These are phyloP conservation scores for Drosophila takahashii DNA, from an alignment of 1,140 invertebrate species.

Conservation along the genomic window DNA sequence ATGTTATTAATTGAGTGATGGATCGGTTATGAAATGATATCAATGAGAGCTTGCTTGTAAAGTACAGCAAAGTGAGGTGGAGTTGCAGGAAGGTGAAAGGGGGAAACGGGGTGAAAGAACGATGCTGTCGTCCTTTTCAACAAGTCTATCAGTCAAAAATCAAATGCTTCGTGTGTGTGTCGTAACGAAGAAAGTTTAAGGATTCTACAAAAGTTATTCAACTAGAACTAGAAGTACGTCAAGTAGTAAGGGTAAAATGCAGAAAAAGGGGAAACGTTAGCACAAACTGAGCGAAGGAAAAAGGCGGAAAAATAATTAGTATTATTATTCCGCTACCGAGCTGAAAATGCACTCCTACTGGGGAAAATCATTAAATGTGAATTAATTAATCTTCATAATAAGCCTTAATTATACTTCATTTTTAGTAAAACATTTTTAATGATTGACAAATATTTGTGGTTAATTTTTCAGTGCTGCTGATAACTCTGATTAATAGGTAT, in stretches of 20 bases:
- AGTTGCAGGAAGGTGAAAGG: neutral
- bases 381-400: neutral
- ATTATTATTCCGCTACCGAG: no score
- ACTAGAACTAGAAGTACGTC: conserved; percentile 15
- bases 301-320: no score
- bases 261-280: neutral
- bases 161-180: conserved; percentile 43
- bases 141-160: conserved; percentile 78
- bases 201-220: conserved; percentile 19
- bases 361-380: neutral
- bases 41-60: conserved; percentile 1
- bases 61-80: neutral
- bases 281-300: no score
- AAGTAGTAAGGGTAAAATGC: neutral
- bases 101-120: neutral
- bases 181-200: conserved; percentile 17
- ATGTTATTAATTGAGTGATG: conserved; percentile 45
- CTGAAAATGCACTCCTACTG: conserved; percentile 11
- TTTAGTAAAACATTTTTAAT: neutral
- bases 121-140: conserved; percentile 61
- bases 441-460: neutral
- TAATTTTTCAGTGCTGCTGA: neutral
- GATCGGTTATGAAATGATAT: conserved; percentile 36
- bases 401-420: neutral
- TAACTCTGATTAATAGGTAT: neutral